Conservation (phyloP, 2,797 vertebrate genomes). For the Erpetoichthys calabaricus region DNA sequence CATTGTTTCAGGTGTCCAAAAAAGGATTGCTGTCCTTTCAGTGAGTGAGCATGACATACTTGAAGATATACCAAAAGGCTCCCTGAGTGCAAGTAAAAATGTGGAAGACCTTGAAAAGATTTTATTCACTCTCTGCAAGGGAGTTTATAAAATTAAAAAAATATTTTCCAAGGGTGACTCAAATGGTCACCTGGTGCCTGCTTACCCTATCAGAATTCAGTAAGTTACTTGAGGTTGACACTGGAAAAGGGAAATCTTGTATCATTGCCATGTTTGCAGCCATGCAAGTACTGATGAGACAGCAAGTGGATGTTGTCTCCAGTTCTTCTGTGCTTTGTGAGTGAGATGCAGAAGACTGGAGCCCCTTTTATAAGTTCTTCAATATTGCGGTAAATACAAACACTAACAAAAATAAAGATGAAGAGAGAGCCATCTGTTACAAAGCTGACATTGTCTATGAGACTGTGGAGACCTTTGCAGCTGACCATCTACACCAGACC, state of each 20-base stretch:
- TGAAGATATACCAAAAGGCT: neutral
- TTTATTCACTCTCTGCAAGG: neutral
- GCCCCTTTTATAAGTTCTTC: neutral
- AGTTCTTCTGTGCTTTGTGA: conserved; percentile 16
- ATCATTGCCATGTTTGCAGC: conserved; percentile 46
- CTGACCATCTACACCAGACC: conserved; percentile 27
- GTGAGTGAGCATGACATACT: conserved; percentile 3
- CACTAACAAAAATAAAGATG: conserved; percentile 12
- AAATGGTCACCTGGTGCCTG: conserved; percentile 43
- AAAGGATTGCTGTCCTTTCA: neutral
- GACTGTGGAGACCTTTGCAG: conserved; percentile 26
- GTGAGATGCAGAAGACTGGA: conserved; percentile 17
- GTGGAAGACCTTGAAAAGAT: conserved; percentile 5
- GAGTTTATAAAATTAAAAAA: neutral
- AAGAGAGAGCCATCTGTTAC: conserved; percentile 13
- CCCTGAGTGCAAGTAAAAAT: conserved; percentile 5
- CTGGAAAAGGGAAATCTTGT: conserved; percentile 42
- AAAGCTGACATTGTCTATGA: conserved; percentile 31
- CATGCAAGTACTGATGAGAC: conserved; percentile 13
- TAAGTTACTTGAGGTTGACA: conserved; percentile 31
- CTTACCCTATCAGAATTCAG: conserved; percentile 31
- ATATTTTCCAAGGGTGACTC: conserved; percentile 26
- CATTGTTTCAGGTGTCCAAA: conserved; percentile 9
- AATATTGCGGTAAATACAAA: conserved; percentile 10
- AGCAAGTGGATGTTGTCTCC: conserved; percentile 33